A percentile compares a stretch with the other conserved stretches of the same genome.
Evolutionary conservation across 2,113 vertebrate species (phyloP).

Genomic region (Heteronetta atricapilla): DNA sequence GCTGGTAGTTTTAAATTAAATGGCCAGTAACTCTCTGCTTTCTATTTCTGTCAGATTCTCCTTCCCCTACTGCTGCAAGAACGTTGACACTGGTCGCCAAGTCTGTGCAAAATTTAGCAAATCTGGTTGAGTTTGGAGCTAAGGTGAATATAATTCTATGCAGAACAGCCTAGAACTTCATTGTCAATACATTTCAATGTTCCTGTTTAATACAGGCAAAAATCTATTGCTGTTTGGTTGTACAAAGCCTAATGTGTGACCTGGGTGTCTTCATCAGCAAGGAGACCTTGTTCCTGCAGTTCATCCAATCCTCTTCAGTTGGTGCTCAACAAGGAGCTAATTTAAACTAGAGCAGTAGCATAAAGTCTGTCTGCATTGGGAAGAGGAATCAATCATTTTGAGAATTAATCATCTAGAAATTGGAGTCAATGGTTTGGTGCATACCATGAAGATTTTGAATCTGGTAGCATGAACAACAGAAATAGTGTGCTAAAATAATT

Average conservation of each 20-base stretch:
- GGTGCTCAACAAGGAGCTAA: neutral
- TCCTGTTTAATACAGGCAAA: neutral
- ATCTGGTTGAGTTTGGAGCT: constrained; percentile 97
- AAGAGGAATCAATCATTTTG: constrained; percentile 14
- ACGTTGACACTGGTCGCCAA: constrained; percentile 95
- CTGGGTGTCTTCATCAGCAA: neutral
- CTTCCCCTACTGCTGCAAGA: constrained; percentile 91
- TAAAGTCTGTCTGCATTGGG: neutral
- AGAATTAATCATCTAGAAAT: constrained; percentile 10
- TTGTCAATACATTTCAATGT: neutral
- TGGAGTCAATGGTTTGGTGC: constrained; percentile 3
- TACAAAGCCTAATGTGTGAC: neutral
- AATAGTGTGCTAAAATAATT: constrained; percentile 6
- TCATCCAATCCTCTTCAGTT: constrained; percentile 6
- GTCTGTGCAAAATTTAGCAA: constrained; percentile 97
- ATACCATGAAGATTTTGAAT: constrained; percentile 2
- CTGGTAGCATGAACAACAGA: constrained; percentile 1
- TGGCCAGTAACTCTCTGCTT: constrained; percentile 24
- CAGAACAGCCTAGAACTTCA: neutral
- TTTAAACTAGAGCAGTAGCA: constrained; percentile 22
- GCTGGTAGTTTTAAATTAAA: constrained; percentile 3
- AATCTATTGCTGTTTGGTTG: neutral
- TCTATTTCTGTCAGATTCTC: constrained; percentile 83
- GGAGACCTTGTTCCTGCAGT: neutral
- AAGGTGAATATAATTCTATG: constrained; percentile 82